phyloP scores from a whole-genome alignment of 2,797 vertebrate species.

The Masticophis lateralis region DNA sequence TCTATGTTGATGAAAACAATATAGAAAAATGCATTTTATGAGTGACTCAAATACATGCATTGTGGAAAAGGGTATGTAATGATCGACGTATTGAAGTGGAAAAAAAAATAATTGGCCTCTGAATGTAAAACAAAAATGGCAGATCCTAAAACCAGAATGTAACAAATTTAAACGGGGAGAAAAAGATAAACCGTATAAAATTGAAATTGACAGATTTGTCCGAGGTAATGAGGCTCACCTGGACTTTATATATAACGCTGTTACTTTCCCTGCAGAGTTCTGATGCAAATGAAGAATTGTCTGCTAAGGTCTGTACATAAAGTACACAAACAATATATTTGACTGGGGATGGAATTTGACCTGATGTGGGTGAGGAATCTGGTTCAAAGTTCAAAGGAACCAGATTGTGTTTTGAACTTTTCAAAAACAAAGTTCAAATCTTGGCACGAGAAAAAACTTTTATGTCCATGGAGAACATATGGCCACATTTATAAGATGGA shows the following conservation, averaged over 20 bases:
- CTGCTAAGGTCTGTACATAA: not conserved
- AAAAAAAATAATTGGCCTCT: not conserved
- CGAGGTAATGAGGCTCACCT: not conserved
- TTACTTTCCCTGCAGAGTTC: not conserved
- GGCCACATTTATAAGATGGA: not conserved
- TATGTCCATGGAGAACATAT: not conserved
- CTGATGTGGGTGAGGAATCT: not conserved
- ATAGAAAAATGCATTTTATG: not conserved
- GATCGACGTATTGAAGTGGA: not conserved
- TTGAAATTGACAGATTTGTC: not conserved
- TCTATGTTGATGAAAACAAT: not conserved
- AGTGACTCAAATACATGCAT: not conserved
- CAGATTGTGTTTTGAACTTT: not conserved
- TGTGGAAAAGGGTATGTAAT: not conserved
- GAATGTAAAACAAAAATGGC: not conserved
- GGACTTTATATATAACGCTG: not conserved
- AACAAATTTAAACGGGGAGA: not conserved
- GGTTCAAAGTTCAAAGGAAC: not conserved
- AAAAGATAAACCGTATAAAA: not conserved
- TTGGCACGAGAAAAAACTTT: not conserved
- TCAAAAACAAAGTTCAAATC: not conserved
- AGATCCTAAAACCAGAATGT: not conserved
- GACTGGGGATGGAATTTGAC: not conserved
- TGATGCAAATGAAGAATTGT: not conserved
- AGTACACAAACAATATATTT: not conserved